Evolutionary conservation across 1,140 invertebrate genomes (phyloP), one percentile per base, ranked within the genome.

Genomic region (Cyclina sinensis): DNA sequence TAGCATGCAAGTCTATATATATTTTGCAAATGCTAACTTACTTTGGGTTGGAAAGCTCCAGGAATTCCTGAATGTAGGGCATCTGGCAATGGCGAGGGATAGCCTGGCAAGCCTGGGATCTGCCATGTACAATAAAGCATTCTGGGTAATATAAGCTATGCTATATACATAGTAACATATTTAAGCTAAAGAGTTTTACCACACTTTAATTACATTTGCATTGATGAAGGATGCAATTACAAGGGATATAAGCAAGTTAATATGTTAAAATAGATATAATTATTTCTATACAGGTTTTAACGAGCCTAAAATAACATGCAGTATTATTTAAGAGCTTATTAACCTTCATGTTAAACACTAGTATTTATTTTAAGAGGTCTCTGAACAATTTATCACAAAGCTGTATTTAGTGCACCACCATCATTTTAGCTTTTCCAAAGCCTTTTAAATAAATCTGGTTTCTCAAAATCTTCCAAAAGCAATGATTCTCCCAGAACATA

Each of bases 21-120:
- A n/a, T n/a, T 43, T 4, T 43, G 43, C 43, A 43, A 7, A 43
- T 14, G 14, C 27, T 5, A 68, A 86, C 95, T 96, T 96, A 99
- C 98, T 97, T 99, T 99, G 92, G 98, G 98, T 92, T 98, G 97
- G 95, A 98, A 98, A 82, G 98, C 97, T 97, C 97, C 91, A 97
- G 95, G 95, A 97, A 98, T 95, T 96, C 98, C 62, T 97, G 98
- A 91, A 97, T 97, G 91, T 97, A 97, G 94, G 97, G 98, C 88
- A 96, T 96, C 48, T 96, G 97, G 88, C 74, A 98, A 96, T 4
- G 98, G 97, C 73, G 97, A 97, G 94, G 98, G 97, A 95, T 94
- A 95, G 21, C 92, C 90, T 32, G 88, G 83, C 27, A 95, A 88
- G 35, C 94, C 92, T 48, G 94, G 88, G 27, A 94, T 85, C 95